phyloP scores from a whole-genome alignment of 2,113 vertebrate genomes.

The Corythaeola cristata region DNA sequence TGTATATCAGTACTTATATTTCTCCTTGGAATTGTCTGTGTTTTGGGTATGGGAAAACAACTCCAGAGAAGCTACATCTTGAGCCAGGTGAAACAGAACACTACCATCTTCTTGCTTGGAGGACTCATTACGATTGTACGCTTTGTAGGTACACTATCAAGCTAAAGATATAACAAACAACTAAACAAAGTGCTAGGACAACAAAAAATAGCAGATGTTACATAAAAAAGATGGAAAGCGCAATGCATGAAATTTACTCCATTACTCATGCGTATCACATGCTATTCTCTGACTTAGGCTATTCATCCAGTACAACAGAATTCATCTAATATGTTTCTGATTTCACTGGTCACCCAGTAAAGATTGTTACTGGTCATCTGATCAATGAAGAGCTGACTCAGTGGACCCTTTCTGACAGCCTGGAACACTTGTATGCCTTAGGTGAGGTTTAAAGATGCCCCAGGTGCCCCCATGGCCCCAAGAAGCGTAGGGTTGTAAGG shows the following conservation, averaged over 20 bases:
- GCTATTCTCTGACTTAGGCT: not conserved
- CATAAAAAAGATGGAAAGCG: not conserved
- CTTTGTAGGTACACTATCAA: not conserved
- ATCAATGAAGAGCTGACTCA: not conserved
- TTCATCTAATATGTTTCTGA: not conserved
- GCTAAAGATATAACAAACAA: not conserved
- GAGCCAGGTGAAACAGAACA: not conserved
- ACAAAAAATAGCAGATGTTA: not conserved
- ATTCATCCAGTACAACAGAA: not conserved
- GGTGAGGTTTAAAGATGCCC: not conserved
- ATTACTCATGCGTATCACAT: not conserved
- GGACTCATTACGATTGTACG: not conserved
- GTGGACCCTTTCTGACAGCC: not conserved
- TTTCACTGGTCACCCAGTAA: not conserved
- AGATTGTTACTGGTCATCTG: not conserved
- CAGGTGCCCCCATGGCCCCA: not conserved
- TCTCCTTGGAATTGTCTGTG: not conserved
- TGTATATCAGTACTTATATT: not conserved
- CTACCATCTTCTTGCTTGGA: not conserved
- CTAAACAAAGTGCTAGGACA: not conserved
- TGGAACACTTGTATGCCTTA: not conserved
- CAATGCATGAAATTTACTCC: not conserved
- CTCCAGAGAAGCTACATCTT: not conserved
- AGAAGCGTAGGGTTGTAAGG: not conserved
- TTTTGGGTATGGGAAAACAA: not conserved